A percentile compares a stretch with the other conserved stretches of the same genome.
Conservation (phyloP, 1,140 invertebrate species). For the Metaphire vulgaris region DNA sequence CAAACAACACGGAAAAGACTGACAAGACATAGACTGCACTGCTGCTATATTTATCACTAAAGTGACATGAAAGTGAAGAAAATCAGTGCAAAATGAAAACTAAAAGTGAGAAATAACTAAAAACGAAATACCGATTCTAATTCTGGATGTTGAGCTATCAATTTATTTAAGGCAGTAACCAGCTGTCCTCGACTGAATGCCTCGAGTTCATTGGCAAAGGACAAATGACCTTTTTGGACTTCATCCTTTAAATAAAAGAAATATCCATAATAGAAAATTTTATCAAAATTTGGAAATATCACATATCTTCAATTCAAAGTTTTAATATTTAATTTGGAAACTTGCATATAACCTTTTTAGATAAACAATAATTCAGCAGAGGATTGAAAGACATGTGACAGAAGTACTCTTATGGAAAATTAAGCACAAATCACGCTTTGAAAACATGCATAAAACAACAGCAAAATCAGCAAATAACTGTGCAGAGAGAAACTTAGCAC, state of each 20-base stretch:
- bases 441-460: too few species aligned
- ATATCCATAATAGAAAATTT: not conserved
- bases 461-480: too few species aligned
- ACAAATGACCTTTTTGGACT: not conserved
- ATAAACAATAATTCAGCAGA: not conserved
- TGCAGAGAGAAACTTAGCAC: not conserved
- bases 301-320: not conserved
- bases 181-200: not conserved
- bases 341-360: not conserved
- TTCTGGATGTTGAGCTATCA: not conserved
- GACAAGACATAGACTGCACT: not conserved
- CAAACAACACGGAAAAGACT: not conserved
- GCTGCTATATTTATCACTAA: not conserved
- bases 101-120: not conserved
- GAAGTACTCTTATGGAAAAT: too few species aligned
- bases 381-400: not conserved
- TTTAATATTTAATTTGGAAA: not conserved
- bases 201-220: not conserved
- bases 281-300: not conserved
- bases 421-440: too few species aligned
- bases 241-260: not conserved
- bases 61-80: not conserved
- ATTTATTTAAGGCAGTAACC: not conserved
- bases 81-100: not conserved
- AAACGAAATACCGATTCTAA: not conserved